Base-by-base conservation (phyloP, 2,113 vertebrate species). In the Pithys albifrons region DNA sequence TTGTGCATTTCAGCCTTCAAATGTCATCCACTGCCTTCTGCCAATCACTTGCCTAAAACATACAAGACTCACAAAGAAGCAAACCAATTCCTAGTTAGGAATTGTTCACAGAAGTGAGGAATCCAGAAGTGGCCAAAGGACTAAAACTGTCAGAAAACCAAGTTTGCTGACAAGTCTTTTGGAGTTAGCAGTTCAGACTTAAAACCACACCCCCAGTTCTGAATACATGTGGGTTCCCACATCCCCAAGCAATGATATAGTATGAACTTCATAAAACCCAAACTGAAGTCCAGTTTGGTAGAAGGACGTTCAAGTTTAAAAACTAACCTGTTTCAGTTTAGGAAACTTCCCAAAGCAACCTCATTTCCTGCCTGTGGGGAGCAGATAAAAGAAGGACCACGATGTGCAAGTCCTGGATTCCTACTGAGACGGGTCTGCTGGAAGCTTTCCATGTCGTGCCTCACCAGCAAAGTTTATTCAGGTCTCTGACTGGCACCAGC, bases 51-150 rank as follows among this genome's bases (percentile, higher is more conserved):
- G 19, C 61, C 69, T 80, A 95, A 86, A 29, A 51, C 55, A 93
- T 93, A 95, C 76, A 95, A 89, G 55, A 45, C 51, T 33, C 48
- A 87, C 1, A 5, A 78, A 92, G 91, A 64, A 84, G 45, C 65
- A 95, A 96, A 93, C 22, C n/a, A 96, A 86, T 62, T 95, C 94
- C 94, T 95, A 96, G 94, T 96, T 91, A 95, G 91, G 95, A 95
- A 95, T 28, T 89, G 83, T 78, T 96, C 45, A 13, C 70, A 78
- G 52, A 86, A 91, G 19, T 51, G 29, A 89, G 24, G 86, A 91
- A 81, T 52, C 51, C 57, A 84, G 35, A 89, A 93, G 59, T 29
- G 74, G 33, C 27, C 57, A 64, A 91, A 86, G n/a, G 48, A 80
- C 7, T 23, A 29, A 84, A 92, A 76, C 48, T 1, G 0, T 19